Evolutionary conservation across 1,140 invertebrate genomes (phyloP), one percentile per base, ranked within the genome.

Genomic region (Trichonephila clavipes): DNA sequence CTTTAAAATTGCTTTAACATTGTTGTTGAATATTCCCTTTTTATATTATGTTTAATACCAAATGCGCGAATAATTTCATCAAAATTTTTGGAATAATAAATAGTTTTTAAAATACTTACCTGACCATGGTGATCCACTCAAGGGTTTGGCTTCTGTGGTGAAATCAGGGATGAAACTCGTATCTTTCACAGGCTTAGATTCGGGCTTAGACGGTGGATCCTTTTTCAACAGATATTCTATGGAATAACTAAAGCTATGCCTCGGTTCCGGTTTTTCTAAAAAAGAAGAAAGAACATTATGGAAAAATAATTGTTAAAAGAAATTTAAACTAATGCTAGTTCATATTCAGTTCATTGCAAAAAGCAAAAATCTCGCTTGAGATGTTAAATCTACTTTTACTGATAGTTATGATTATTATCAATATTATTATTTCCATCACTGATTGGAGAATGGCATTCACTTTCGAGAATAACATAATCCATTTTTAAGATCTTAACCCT

Each of bases 171-270:
- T 0, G 28, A 28, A 28, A 28, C 34, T 61, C 2, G n/a, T 28
- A 40, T 40, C 61, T 16, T 59, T 85, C 40, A 19, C 3, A 12
- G 19, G n/a, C 16, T 87, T 87, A 8, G 61, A 51, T 24, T 87
- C 85, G 14, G 62, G 19, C 12, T 88, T 88, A 40, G 87, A 34
- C 18, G 72, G 87, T 44, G 87, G 40, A 34, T 88, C 87, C 44
- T 88, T 88, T 34, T 88, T 88, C 19, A 88, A 51, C 10, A 88
- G 64, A 28, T 88, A 88, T n/a, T 88, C 87, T 8, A 88, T 88
- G 19, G 87, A 88, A 72, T 88, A 88, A n/a, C 19, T 88, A 34
- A 88, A 88, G 51, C n/a, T 88, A n/a, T 88, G 61, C 1, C 87
- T 21, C 1, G 64, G 87, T 72, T 66, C 62, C 2, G 64, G 24